Evolutionary conservation across 2,888 invertebrate species (phyloP), one percentile per base, ranked within the genome.

Genomic region (Notodonta ziczac): DNA sequence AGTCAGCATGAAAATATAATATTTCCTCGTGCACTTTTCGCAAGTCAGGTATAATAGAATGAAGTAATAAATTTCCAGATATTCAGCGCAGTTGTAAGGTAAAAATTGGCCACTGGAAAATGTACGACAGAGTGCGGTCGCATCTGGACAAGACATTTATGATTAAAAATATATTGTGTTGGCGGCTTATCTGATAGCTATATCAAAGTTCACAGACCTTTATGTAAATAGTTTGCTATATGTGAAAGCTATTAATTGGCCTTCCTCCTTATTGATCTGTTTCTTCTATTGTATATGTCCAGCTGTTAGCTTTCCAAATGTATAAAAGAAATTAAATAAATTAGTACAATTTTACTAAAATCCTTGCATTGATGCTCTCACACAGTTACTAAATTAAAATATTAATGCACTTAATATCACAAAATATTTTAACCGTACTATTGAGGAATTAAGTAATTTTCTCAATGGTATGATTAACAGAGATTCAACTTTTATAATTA

Each of bases 71-170:
- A 77, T 81, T 78, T 70, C 64, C 66, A 73, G 76, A 74, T 70
- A 69, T 54, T 74, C 63, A 64, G 75, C 76, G 68, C 77, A 78
- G 76, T 76, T 71, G 74, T 74, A 79, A 76, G 72, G 72, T 69
- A 69, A 79, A 74, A 82, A 82, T 81, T 81, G 78, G 67, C 70
- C 73, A 80, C 82, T 82, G 81, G 83, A 84, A 82, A 78, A 71
- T 80, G 77, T 85, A 83, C 80, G 81, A 82, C 72, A 69, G 64
- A 69, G 66, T 2, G 68, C 66, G 71, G 74, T 69, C 70, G 78
- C 76, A 76, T 77, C 69, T 65, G 71, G 72, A 72, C 76, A 73
- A 80, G 84, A 86, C 80, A 9, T 84, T 76, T 58, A 76, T 75
- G 76, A 78, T 80, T 82, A 70, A 72, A 77, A 70, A 70, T 77